Evolutionary conservation across 2,797 vertebrate species (phyloP), one percentile per base, ranked within the genome.

Genomic region (Trachops cirrhosus): DNA sequence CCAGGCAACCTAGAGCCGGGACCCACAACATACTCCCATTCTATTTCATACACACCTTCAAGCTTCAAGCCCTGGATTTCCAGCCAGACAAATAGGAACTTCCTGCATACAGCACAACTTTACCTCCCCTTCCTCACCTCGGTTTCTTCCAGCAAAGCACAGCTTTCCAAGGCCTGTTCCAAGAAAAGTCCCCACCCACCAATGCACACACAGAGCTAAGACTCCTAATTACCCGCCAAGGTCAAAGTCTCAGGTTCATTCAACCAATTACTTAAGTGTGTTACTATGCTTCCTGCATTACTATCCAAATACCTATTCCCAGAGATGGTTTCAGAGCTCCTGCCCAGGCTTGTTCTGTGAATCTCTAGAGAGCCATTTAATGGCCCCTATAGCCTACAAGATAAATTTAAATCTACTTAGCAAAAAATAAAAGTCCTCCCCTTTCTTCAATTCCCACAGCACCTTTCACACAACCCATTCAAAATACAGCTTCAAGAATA

Each of bases 201-300:
- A 78, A 67, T 3, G 75, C 52, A 93, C n/a, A 78, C 7, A 44
- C 22, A n/a, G 29, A 46, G 26, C 71, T 89, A 34, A 9, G 64
- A 86, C 68, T 67, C 70, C 34, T 84, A 64, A 74, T 73, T 37
- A 74, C 52, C 41, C 57, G 9, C 41, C 57, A 48, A 46, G 96
- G 91, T 96, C 96, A 96, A 97, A 97, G 97, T 97, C 92, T 94
- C 79, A 95, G 75, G 71, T 95, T 96, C 89, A 91, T 59, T 77
- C 59, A 80, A 39, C 29, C 9, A 62, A 41, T 92, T 87, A 93
- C 24, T 68, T 54, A 62, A 79, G 89, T 50, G 57, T 41, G 73
- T 89, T 70, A 52, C 84, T n/a, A 3, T 52, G 86, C 67, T 89
- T 96, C 78, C 88, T 46, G 50, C 37, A 21, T 79, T 46, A 41